These are phyloP conservation scores for Porphyrio hochstetteri DNA, from an alignment of 2,113 vertebrate genomes.

Conservation along the genomic window DNA sequence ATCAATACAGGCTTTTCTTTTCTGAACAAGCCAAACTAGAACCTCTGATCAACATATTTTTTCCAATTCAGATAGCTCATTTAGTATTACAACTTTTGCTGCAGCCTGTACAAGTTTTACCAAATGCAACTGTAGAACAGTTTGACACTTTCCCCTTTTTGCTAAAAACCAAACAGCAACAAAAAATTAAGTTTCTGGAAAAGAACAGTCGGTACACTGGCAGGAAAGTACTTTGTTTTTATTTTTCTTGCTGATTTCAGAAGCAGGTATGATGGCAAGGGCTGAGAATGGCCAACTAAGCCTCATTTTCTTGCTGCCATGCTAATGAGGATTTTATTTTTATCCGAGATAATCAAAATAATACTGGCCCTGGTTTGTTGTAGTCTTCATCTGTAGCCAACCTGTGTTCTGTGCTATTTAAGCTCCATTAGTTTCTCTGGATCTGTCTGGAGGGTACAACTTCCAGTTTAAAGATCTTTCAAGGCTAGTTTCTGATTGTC, in stretches of 20 bases:
- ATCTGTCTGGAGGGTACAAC: neutral
- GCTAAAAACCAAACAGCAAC: neutral
- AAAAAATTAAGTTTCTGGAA: neutral
- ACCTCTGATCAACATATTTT: neutral
- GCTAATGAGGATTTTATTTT: neutral
- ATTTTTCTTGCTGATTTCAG: neutral
- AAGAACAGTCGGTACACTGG: neutral
- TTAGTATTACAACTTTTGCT: neutral
- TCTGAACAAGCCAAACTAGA: neutral
- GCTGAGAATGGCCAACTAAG: neutral
- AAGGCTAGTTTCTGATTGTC: neutral
- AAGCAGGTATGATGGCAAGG: neutral
- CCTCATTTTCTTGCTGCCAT: neutral
- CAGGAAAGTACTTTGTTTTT: neutral
- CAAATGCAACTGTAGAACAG: neutral
- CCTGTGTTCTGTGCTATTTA: neutral
- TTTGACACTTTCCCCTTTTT: neutral
- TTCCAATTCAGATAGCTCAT: neutral
- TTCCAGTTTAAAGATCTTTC: neutral
- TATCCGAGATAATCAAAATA: neutral
- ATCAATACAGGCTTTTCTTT: neutral
- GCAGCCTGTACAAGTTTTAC: neutral
- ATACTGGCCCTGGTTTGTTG: neutral
- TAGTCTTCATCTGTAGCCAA: neutral
- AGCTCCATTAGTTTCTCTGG: neutral